Percentiles rank a stretch among this genome's conserved stretches.
phyloP scores from a whole-genome alignment of 2,888 invertebrate species.

The Stenodera caucasica region DNA sequence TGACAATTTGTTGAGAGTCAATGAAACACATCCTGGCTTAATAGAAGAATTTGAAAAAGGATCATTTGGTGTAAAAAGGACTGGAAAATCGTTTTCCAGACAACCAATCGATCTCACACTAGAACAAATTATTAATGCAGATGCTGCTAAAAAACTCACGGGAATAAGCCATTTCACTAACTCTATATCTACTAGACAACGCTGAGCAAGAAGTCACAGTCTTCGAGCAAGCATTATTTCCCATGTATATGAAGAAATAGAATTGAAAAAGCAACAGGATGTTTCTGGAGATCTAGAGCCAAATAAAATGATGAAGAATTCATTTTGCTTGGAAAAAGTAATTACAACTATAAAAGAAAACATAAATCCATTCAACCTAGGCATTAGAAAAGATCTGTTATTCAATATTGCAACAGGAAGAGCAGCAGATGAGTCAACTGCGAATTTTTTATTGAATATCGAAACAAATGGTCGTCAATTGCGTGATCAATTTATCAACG shows the following conservation, averaged over 20 bases:
- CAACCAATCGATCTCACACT: slow-evolving; percentile 35
- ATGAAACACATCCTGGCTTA: background rate
- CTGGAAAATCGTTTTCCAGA: slow-evolving; percentile 38
- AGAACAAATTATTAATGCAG: slow-evolving; percentile 40
- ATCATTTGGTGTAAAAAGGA: slow-evolving; percentile 23
- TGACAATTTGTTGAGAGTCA: background rate
- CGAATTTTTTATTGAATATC: slow-evolving; percentile 6
- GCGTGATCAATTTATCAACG: too few relatives aligned
- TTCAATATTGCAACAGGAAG: slow-evolving; percentile 2
- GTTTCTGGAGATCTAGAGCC: too few relatives aligned
- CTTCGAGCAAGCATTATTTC: background rate
- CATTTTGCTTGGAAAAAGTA: too few relatives aligned
- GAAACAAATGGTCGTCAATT: background rate
- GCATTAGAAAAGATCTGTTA: background rate
- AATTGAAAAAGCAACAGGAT: too few relatives aligned
- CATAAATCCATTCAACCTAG: background rate
- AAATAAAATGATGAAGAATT: too few relatives aligned
- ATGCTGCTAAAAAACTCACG: background rate
- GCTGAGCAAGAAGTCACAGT: background rate
- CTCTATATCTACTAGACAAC: background rate
- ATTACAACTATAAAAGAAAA: background rate
- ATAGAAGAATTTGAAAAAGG: background rate
- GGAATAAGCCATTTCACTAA: background rate
- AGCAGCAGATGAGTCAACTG: background rate
- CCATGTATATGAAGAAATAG: too few relatives aligned